These are phyloP conservation scores for Orgyia antiqua DNA, from an alignment of 2,888 invertebrate genomes.

Conservation along the genomic window DNA sequence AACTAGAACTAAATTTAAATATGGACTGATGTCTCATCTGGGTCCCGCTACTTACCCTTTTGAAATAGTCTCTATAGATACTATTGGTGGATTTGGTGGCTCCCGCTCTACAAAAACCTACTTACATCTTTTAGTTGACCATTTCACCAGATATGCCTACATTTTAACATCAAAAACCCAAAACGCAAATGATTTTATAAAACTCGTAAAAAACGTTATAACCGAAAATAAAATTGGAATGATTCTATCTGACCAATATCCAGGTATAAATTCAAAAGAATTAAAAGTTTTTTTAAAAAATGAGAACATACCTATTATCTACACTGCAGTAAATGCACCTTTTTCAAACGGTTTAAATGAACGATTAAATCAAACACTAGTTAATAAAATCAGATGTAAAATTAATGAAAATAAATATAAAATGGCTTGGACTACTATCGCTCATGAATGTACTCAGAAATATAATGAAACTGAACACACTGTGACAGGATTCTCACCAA, in stretches of 20 bases:
- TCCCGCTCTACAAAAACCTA: constrained; percentile 1
- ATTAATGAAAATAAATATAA: constrained; percentile 2
- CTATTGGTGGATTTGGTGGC: constrained; percentile 2
- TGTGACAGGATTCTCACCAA: constrained; percentile 19
- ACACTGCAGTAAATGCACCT: no score
- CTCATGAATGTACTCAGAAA: constrained; percentile 7
- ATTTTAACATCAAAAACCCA: constrained; percentile 2
- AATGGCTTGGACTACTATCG: constrained; percentile 5
- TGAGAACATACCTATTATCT: neutral
- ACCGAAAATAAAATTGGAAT: neutral
- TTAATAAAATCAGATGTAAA: constrained; percentile 4
- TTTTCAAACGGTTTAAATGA: no score
- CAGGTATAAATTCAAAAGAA: constrained; percentile 1
- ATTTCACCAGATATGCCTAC: constrained; percentile 2
- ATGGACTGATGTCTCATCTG: constrained; percentile 1
- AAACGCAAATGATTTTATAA: constrained; percentile 1
- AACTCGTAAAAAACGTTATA: neutral
- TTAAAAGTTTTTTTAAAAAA: neutral
- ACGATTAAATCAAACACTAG: neutral
- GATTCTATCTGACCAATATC: neutral
- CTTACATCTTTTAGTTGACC: constrained; percentile 1
- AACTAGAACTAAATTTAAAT: neutral
- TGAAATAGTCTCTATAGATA: constrained; percentile 1
- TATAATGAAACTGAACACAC: constrained; percentile 11
- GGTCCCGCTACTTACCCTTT: neutral